phyloP scores from a whole-genome alignment of 2,888 invertebrate genomes.

The Formica aserva region DNA sequence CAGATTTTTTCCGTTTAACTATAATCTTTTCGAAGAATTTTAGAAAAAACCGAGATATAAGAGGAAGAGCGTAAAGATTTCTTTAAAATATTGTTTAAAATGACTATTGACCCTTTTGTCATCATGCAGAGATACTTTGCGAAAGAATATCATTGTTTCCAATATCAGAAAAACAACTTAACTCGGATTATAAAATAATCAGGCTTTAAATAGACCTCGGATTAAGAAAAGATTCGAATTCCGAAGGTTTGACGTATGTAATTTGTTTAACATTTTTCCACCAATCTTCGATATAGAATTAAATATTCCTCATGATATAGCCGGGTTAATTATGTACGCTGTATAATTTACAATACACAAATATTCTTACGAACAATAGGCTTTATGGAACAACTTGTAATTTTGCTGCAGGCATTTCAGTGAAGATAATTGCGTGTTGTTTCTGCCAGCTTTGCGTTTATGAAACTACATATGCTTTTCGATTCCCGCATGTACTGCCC shows the following conservation, averaged over 20 bases:
- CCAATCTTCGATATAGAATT: not conserved
- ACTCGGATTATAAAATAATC: not conserved
- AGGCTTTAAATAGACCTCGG: not conserved
- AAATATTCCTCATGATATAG: constrained; percentile 1
- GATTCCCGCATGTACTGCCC: not conserved
- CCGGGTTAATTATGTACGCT: constrained; percentile 4
- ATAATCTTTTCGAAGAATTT: not conserved
- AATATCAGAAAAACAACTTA: not conserved
- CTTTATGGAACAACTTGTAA: not conserved
- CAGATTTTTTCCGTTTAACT: not conserved
- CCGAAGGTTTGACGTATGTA: not conserved
- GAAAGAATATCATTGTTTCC: not conserved
- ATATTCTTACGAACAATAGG: not conserved
- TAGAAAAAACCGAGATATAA: not conserved
- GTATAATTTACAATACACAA: not conserved
- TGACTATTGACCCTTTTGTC: not conserved
- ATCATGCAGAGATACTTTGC: not conserved
- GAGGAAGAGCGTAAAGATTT: not conserved
- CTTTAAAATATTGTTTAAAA: not conserved
- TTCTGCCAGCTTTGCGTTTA: not conserved
- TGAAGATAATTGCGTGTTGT: not conserved
- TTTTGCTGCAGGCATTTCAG: not conserved
- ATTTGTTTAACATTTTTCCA: not conserved
- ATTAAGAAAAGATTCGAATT: not conserved
- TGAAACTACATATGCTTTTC: not conserved